Conservation (phyloP, 92 coral and sea anemone genomes). For the Siderastrea radians region DNA sequence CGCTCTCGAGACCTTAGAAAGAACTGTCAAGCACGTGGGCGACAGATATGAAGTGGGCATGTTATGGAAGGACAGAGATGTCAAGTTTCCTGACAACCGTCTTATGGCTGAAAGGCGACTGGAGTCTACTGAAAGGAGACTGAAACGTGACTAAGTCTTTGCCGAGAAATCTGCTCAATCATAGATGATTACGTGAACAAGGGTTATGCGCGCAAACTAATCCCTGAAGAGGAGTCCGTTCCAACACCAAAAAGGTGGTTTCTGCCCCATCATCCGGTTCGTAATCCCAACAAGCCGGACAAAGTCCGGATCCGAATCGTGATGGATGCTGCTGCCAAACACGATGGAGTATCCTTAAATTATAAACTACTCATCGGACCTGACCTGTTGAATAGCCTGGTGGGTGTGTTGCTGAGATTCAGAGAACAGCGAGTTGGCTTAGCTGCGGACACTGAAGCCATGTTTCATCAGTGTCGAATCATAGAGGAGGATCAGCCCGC, state of each 20-base stretch:
- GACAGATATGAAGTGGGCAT: too few relatives aligned
- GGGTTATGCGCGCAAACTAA: conserved; percentile 61
- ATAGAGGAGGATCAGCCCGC: conserved; percentile 69
- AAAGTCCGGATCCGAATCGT: conserved; percentile 67
- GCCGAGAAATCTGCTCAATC: conserved; percentile 62
- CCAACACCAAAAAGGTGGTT: conserved; percentile 42
- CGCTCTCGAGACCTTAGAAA: too few relatives aligned
- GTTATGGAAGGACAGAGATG: too few relatives aligned
- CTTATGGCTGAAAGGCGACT: too few relatives aligned
- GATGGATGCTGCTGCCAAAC: conserved; percentile 69
- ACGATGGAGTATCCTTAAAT: conserved; percentile 59
- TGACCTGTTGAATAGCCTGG: too few relatives aligned
- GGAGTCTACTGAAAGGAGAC: too few relatives aligned
- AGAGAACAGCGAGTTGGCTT: conserved; percentile 67
- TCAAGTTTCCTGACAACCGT: too few relatives aligned
- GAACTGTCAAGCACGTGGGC: too few relatives aligned
- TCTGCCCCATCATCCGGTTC: conserved; percentile 62
- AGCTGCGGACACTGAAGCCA: conserved; percentile 80
- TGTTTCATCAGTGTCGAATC: conserved; percentile 63
- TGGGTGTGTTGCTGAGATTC: too few relatives aligned
- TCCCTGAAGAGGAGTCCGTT: conserved; percentile 53
- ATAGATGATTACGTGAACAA: conserved; percentile 55
- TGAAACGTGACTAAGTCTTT: too few relatives aligned
- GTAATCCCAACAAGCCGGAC: conserved; percentile 63
- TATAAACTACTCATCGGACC: conserved; percentile 45